Evolutionary conservation across 2,888 invertebrate genomes (phyloP).

Genomic region (Drosophila quinaria): DNA sequence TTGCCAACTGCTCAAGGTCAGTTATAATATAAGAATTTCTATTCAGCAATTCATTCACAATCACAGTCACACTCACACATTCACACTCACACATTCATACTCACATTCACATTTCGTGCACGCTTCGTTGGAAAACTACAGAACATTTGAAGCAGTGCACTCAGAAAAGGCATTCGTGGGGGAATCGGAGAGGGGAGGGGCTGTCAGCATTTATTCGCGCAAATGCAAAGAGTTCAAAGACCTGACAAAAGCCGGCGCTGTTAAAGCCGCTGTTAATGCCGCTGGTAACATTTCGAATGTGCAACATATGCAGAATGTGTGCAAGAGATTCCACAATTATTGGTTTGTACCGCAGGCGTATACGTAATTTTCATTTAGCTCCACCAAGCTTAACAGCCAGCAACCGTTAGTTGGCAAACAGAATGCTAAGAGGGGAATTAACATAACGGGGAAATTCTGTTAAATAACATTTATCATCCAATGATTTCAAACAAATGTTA

Average conservation of each 20-base stretch:
- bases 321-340: conserved; percentile 1
- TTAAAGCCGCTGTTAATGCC: background rate
- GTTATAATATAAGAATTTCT: conserved; percentile 24
- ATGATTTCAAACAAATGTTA: background rate
- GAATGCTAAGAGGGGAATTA: background rate
- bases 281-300: conserved; percentile 2
- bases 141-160: conserved; percentile 27
- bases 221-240: conserved; percentile 50
- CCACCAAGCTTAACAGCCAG: background rate
- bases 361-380: background rate
- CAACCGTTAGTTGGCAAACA: background rate
- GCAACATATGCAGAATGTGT: conserved; percentile 6
- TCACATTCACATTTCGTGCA: conserved; percentile 10
- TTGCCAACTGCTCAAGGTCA: conserved; percentile 51
- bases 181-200: background rate
- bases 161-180: background rate
- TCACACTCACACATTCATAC: conserved; percentile 1
- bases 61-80: background rate
- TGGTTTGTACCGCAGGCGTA: background rate
- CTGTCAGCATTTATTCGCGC: conserved; percentile 4
- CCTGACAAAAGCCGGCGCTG: conserved; percentile 54
- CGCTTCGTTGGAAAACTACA: conserved; percentile 24
- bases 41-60: conserved; percentile 15
- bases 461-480: background rate
- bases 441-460: background rate